Base-by-base conservation (phyloP, 2,797 vertebrate genomes). In the Hyperoplus immaculatus region DNA sequence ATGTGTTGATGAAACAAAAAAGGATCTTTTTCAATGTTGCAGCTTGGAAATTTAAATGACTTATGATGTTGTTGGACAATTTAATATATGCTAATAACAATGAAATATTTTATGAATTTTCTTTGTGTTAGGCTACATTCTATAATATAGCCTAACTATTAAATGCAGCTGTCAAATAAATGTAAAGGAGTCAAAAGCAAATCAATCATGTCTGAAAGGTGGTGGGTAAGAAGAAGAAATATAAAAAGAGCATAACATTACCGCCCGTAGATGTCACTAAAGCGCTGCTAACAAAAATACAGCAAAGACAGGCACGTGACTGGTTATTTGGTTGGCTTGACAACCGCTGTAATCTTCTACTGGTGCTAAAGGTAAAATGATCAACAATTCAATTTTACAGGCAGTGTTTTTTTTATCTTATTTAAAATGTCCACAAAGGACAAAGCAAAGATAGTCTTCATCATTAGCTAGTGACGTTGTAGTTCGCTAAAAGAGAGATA, bases 291-390 rank as follows among this genome's bases (percentile, higher is more conserved):
- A 0, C 18, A 21, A 6, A 56, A 49, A 16, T 4, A 8, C 57
- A 57, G 63, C 39, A 7, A 74, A 86, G 78, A 75, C 64, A 14
- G 11, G 85, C 88, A 89, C 66, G 68, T 87, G 88, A 86, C 9
- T 68, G 36, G 80, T 87, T 64, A 66, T 56, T 29, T 29, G 29
- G 92, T 93, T 93, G 92, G 69, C 90, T 63, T 91, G 90, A 85
- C 90, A 92, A 94, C 91, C 50, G 38, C 46, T 59, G 69, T 85
- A 85, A 86, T 83, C 89, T 51, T 42, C n/a, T 45, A 3, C 43
- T 39, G 56, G 47, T 57, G 75, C 70, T 82, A 54, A 87, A 85
- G 89, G 88, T 87, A 51, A 15, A 69, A 43, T 75, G 62, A 16
- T 36, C 16, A 16, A n/a, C 42, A 2, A 15, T 42, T 45, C 2